Evolutionary conservation across 1,140 invertebrate genomes (phyloP).

Genomic region (Trachymyrmex septentrionalis): DNA sequence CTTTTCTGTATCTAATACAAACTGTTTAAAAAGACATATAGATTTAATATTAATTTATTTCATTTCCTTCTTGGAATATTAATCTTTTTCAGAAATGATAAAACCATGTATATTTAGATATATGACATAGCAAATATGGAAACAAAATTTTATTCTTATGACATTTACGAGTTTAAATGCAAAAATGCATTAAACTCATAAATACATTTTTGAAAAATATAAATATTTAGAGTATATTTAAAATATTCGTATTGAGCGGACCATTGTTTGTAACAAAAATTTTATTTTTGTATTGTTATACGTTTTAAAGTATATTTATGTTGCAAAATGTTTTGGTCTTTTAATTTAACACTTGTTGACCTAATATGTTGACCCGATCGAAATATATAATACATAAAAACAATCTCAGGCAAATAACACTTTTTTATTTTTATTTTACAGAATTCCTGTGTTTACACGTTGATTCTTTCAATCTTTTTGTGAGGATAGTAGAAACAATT

Average conservation of each 20-base stretch:
- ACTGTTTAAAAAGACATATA: too few species aligned
- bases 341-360: neutral
- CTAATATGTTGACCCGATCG: neutral
- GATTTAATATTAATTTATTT: neutral
- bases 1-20: too few species aligned
- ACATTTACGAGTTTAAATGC: neutral
- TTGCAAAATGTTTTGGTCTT: conserved; percentile 17
- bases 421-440: conserved; percentile 14
- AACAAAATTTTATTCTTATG: neutral
- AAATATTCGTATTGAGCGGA: neutral
- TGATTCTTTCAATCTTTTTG: neutral
- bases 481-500: neutral
- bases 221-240: neutral
- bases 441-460: neutral
- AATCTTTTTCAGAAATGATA: neutral
- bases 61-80: neutral
- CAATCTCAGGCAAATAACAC: neutral
- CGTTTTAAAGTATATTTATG: neutral
- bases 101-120: neutral
- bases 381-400: neutral
- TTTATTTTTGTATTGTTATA: neutral
- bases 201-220: conserved; percentile 10
- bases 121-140: neutral
- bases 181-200: neutral
- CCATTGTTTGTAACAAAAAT: neutral